Base-by-base conservation (phyloP, 1,140 invertebrate genomes). In the Rhopalosiphum maidis region DNA sequence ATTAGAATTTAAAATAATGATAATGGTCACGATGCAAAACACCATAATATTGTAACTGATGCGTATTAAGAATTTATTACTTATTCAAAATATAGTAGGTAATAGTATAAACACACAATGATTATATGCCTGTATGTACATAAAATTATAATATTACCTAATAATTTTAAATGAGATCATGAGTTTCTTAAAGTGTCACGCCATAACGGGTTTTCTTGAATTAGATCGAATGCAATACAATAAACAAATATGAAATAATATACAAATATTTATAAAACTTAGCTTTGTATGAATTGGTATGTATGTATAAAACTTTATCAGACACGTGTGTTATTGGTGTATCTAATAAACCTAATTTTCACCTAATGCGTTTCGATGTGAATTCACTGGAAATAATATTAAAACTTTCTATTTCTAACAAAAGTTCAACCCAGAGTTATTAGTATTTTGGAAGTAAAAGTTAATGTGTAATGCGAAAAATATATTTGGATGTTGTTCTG, bases 341-440 rank as follows among this genome's bases (percentile, higher is more conserved):
- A n/a, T 77, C 30, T 77, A 77, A 77, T n/a, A 77, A 77, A 77
- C 30, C 60, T n/a, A n/a, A 77, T 77, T n/a, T n/a, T 77, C n/a
- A 77, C n/a, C n/a, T 77, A n/a, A 35, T 77, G n/a, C 5, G 60
- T n/a, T 5, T 77, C 30, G 3, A 77, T 77, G 30, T 77, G 60
- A 77, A n/a, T 77, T 77, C 60, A 77, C 3, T 77, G 60, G 30
- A 77, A 77, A 77, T 77, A 77, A 77, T 77, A n/a, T 77, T 18
- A 18, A 77, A 77, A 77, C 60, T 77, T 77, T 77, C 4, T 77
- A 77, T 77, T 77, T 77, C 15, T 77, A 77, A n/a, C 60, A 30
- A n/a, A n/a, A 68, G 60, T 68, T 68, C 15, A 3, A n/a, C 4
- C 1, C n/a, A n/a, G 15, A 77, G 11, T 4, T 77, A 60, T 4